A percentile compares a stretch with the other conserved stretches of the same genome.
These are phyloP conservation scores for Phenganax subtilis DNA, from an alignment of 92 coral and sea anemone genomes.

Conservation along the genomic window DNA sequence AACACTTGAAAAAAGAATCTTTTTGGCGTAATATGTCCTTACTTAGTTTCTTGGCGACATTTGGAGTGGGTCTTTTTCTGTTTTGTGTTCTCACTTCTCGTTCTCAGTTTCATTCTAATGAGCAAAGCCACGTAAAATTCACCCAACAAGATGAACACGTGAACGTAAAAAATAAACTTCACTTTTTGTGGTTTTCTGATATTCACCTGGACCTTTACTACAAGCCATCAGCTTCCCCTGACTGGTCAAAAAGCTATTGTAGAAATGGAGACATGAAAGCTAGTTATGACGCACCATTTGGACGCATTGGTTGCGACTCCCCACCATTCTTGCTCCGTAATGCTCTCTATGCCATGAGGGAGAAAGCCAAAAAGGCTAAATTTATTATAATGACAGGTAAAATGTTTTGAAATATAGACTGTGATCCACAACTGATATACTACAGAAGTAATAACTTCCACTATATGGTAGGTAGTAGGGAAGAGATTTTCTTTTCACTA, in stretches of 20 bases:
- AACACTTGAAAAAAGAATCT: too few species aligned
- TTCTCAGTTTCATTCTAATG: too few species aligned
- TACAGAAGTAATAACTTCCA: too few species aligned
- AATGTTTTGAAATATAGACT: neutral
- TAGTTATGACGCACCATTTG: constrained; percentile 65
- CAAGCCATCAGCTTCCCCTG: constrained; percentile 38
- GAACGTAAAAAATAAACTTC: neutral
- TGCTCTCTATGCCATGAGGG: constrained; percentile 55
- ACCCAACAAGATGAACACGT: constrained; percentile 19
- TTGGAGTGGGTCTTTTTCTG: too few species aligned
- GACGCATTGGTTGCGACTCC: constrained; percentile 78
- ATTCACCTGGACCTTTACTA: constrained; percentile 67
- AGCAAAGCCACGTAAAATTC: too few species aligned
- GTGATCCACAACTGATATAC: neutral
- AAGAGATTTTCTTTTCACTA: neutral
- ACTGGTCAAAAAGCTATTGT: constrained; percentile 45
- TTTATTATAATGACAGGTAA: constrained; percentile 73
- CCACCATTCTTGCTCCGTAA: constrained; percentile 56
- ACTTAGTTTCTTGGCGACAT: too few species aligned
- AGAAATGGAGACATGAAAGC: constrained; percentile 49
- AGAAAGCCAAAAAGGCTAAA: constrained; percentile 24
- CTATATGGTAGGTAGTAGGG: too few species aligned
- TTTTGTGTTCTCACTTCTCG: too few species aligned
- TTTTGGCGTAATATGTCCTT: too few species aligned
- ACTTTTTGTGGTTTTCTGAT: constrained; percentile 62